Percentiles rank a stretch among this genome's conserved stretches.
These are phyloP conservation scores for Drosophila subpulchrella DNA, from an alignment of 1,140 invertebrate genomes.

Conservation along the genomic window DNA sequence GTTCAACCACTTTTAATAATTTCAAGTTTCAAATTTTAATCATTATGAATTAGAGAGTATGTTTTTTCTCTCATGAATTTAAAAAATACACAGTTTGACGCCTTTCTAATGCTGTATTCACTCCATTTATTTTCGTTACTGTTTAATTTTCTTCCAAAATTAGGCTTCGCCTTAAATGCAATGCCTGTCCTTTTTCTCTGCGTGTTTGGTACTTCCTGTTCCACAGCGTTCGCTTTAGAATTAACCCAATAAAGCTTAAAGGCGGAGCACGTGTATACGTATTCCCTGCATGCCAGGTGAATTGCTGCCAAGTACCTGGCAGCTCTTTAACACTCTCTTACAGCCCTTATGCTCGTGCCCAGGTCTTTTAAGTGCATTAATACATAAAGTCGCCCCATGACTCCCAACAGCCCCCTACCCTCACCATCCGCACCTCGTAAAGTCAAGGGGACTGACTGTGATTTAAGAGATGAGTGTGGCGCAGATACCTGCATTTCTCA, in stretches of 20 bases:
- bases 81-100: too few species aligned
- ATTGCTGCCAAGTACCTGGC: conserved; percentile 54
- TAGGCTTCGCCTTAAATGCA: too few species aligned
- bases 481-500: conserved; percentile 39
- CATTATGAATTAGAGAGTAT: too few species aligned
- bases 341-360: conserved; percentile 18
- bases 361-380: conserved; percentile 71
- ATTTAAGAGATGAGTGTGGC: conserved; percentile 46
- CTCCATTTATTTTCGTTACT: too few species aligned
- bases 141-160: too few species aligned
- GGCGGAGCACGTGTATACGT: conserved; percentile 15
- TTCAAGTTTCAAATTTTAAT: too few species aligned
- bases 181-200: background rate
- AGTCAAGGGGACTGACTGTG: conserved; percentile 58
- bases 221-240: conserved; percentile 36
- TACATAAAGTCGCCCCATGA: conserved; percentile 43
- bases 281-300: conserved; percentile 33
- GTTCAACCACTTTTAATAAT: too few species aligned
- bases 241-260: conserved; percentile 61
- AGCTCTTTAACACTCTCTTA: conserved; percentile 75
- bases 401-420: background rate
- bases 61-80: too few species aligned
- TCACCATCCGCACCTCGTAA: conserved; percentile 39
- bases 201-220: conserved; percentile 9
- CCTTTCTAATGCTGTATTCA: too few species aligned